Base-by-base conservation (phyloP, 2,888 invertebrate genomes). In the Lithosia quadra region DNA sequence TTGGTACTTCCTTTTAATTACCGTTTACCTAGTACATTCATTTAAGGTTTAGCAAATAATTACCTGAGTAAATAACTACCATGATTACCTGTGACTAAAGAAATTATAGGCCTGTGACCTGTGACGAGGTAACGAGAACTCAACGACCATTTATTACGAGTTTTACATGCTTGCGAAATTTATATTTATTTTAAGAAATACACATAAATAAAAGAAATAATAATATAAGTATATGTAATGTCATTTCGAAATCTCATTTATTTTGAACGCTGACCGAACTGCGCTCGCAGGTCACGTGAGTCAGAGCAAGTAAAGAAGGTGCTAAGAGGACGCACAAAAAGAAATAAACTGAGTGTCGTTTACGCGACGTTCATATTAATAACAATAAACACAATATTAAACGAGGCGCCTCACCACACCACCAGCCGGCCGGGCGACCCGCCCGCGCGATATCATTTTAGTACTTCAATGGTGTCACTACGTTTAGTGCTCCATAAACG, bases 401-500 rank as follows among this genome's bases (percentile, higher is more conserved):
- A 24, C 61, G 49, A 55, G 55, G 18, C 33, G 33, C 15, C 34
- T 24, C 10, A 21, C 53, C 21, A 43, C 24, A 24, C 61, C 39
- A 10, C 61, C 39, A 10, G 43, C 49, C 33, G 11, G 15, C 24
- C 28, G 43, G n/a, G n/a, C n/a, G n/a, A n/a, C n/a, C n/a, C n/a
- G n/a, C n/a, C 34, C 49, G 22, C 28, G 15, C 71, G 62, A 65
- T 72, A 72, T 72, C 33, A 75, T 71, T 70, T 71, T 56, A 57
- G 63, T 67, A 59, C 67, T 75, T 66, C 75, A 69, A 69, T 61
- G 69, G 22, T 62, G 55, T 63, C 59, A 61, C 68, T 43, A 67
- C 69, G 59, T 77, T 76, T 68, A 72, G 57, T 66, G 78, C 53
- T 13, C 71, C 65, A 62, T 77, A 74, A 77, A 71, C 56, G 58